Base-by-base conservation (phyloP, 2,113 vertebrate genomes). In the Colossoma macropomum region DNA sequence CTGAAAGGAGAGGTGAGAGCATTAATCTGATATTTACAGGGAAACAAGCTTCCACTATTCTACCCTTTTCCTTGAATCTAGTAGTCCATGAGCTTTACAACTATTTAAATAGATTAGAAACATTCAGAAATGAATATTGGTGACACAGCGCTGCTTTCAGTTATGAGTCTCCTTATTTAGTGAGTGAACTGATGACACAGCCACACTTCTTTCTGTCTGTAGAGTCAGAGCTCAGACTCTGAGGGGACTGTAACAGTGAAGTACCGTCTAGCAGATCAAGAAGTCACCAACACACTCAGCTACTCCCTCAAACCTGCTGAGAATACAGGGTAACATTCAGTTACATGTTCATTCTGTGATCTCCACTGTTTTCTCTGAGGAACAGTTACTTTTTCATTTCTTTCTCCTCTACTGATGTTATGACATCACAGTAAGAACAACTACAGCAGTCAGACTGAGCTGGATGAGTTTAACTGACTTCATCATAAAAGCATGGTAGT, bases 1-100 rank as follows among this genome's bases (percentile, higher is more conserved):
- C 89, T 94, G 23, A 89, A 80, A 81, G 91, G 90, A 88, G 4
- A 91, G 92, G 93, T 93, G 82, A 50, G 81, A 63, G 13, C 28
- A 71, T 69, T 54, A 9, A 19, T 70, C 7, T 7, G 32, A 69
- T 0, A 19, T 17, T 16, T 41, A 45, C 15, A 68, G 28, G 9
- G 16, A 75, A 54, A 19, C 52, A 54, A 1, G 41, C 1, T 45
- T 45, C 10, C 41, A 11, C 41, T 1, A 6, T 5, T 4, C 10
- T 45, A 8, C n/a, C n/a, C n/a, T n/a, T n/a, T n/a, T n/a, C n/a
- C n/a, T n/a, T n/a, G n/a, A n/a, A n/a, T n/a, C n/a, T n/a, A n/a
- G n/a, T n/a, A 12, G 17, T 56, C 52, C 6, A 2, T 56, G 52
- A 56, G 13, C 45, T 4, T n/a, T 10, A 48, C 8, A 48, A 12